These are phyloP conservation scores for Zaprionus camerounensis DNA, from an alignment of 1,140 invertebrate species.

Conservation along the genomic window DNA sequence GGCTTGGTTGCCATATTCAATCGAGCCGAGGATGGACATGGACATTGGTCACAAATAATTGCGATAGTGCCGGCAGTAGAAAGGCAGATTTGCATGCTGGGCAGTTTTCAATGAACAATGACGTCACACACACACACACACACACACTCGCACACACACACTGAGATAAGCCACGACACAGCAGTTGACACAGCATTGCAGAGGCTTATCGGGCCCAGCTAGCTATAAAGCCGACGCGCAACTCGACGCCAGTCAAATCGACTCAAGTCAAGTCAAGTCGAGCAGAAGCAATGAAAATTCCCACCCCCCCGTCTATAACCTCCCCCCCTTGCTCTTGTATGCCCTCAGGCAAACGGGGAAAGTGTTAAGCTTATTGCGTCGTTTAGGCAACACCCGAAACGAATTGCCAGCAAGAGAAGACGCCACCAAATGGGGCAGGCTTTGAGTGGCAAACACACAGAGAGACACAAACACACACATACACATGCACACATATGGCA, in stretches of 20 bases:
- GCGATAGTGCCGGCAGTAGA: constrained; percentile 42
- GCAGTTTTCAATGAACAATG: constrained; percentile 81
- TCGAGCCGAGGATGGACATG: constrained; percentile 53
- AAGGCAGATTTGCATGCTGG: constrained; percentile 68
- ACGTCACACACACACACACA: constrained; percentile 56
- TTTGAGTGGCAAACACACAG: constrained; percentile 60
- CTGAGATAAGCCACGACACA: constrained; percentile 21
- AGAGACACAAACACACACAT: constrained; percentile 1
- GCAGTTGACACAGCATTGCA: constrained; percentile 49
- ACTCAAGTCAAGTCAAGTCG: constrained; percentile 65
- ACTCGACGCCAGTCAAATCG: constrained; percentile 4
- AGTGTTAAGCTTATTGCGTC: constrained; percentile 82
- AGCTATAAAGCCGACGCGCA: constrained; percentile 32
- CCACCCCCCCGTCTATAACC: not conserved
- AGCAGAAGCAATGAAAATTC: constrained; percentile 78
- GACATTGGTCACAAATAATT: constrained; percentile 75
- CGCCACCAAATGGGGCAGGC: constrained; percentile 59
- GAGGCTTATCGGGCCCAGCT: constrained; percentile 66
- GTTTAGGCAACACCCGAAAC: constrained; percentile 74
- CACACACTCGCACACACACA: not conserved
- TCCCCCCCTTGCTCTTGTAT: too few relatives aligned
- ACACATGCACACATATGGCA: not conserved
- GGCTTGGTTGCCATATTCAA: constrained; percentile 52
- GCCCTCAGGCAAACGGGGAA: constrained; percentile 15
- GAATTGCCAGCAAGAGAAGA: constrained; percentile 64